phyloP scores from a whole-genome alignment of 1,140 invertebrate genomes.

The Neodiprion pinetum region DNA sequence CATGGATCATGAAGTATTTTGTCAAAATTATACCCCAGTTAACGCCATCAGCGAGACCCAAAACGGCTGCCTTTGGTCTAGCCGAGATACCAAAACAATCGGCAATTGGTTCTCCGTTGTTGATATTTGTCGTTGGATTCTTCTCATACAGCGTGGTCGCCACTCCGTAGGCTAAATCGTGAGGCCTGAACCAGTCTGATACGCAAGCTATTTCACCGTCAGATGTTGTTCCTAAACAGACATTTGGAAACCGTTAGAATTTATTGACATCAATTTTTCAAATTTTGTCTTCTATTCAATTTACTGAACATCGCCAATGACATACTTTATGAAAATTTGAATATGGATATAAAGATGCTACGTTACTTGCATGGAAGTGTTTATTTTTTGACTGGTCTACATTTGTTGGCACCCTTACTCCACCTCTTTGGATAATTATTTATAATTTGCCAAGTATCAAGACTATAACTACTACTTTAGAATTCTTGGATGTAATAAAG shows the following conservation, averaged over 20 bases:
- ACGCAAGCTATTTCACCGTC: conserved; percentile 67
- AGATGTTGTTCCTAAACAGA: conserved; percentile 25
- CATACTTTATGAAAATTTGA: too few relatives aligned
- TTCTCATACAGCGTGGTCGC: conserved; percentile 80
- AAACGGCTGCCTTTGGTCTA: conserved; percentile 78
- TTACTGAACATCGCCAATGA: too few relatives aligned
- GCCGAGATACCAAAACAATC: conserved; percentile 89
- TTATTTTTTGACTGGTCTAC: too few relatives aligned
- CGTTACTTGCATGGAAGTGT: too few relatives aligned
- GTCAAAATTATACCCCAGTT: conserved; percentile 81
- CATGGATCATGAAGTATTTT: background rate
- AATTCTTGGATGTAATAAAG: too few relatives aligned
- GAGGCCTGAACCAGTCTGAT: conserved; percentile 72
- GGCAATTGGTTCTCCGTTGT: conserved; percentile 88
- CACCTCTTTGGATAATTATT: too few relatives aligned
- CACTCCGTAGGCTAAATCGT: conserved; percentile 73
- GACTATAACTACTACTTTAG: too few relatives aligned
- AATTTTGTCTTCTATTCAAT: too few relatives aligned
- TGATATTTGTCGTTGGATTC: conserved; percentile 76
- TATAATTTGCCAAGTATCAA: too few relatives aligned
- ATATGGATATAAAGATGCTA: too few relatives aligned
- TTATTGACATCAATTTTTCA: too few relatives aligned
- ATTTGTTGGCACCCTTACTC: too few relatives aligned
- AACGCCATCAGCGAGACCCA: conserved; percentile 90
- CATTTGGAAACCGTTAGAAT: background rate